Percentiles rank a stretch among this genome's conserved stretches.
These are phyloP conservation scores for Colaptes auratus DNA, from an alignment of 2,113 vertebrate species.

Conservation along the genomic window DNA sequence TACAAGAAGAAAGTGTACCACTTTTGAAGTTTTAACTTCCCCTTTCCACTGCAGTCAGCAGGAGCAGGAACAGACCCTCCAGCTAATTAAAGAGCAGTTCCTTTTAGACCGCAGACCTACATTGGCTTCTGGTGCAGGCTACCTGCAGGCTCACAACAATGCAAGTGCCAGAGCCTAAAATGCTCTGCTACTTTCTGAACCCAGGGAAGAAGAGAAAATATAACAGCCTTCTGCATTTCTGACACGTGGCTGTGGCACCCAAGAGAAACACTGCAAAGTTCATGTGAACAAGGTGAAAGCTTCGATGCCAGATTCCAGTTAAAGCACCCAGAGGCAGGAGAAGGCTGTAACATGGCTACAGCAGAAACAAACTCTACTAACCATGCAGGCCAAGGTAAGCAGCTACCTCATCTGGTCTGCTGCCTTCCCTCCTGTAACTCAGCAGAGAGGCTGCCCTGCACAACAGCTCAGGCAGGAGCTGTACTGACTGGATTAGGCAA, in stretches of 20 bases:
- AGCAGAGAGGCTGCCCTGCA: background rate
- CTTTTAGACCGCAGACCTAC: background rate
- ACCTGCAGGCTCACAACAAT: background rate
- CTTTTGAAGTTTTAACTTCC: background rate
- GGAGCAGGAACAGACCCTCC: background rate
- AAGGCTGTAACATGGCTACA: background rate
- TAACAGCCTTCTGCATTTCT: background rate
- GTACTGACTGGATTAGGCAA: background rate
- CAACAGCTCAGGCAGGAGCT: background rate
- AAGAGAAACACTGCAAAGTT: background rate
- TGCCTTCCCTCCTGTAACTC: background rate
- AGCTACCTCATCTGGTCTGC: background rate
- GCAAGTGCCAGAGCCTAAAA: background rate
- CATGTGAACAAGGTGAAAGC: background rate
- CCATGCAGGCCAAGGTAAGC: background rate
- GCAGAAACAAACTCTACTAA: background rate
- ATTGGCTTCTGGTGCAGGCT: background rate
- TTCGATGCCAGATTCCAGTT: background rate
- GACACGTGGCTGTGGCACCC: background rate
- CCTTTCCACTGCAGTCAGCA: background rate
- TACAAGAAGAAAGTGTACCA: rapidly evolving
- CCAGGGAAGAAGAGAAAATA: background rate
- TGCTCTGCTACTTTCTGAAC: background rate
- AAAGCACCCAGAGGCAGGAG: background rate
- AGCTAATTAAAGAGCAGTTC: slow-evolving; percentile 1